Evolutionary conservation across 2,797 vertebrate genomes (phyloP).

Genomic region (Capromys pilorides): DNA sequence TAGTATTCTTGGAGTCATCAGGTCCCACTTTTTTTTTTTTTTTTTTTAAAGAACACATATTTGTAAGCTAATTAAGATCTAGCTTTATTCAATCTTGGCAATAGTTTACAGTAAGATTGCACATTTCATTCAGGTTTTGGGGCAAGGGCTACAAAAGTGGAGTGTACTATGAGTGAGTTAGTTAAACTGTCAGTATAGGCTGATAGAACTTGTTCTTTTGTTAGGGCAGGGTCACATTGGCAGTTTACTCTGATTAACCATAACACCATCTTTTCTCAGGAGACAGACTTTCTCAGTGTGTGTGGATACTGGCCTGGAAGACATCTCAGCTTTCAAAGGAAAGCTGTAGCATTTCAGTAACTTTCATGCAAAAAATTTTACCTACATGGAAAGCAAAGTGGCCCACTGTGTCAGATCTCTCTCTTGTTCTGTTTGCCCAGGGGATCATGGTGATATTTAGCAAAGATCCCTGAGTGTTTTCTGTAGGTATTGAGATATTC

Average conservation of each 20-base stretch:
- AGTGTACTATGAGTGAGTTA: neutral
- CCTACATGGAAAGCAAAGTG: neutral
- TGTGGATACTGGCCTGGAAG: neutral
- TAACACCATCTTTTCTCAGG: neutral
- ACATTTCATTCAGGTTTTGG: neutral
- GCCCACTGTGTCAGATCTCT: neutral
- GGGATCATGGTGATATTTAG: neutral
- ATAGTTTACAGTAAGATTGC: neutral
- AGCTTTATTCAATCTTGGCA: neutral
- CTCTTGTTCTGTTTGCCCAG: neutral
- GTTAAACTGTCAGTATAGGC: neutral
- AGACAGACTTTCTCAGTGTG: neutral
- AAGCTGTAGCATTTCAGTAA: neutral
- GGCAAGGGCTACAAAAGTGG: neutral
- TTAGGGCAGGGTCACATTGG: neutral
- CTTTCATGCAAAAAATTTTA: constrained; percentile 24
- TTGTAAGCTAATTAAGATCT: neutral
- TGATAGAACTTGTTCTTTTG: neutral
- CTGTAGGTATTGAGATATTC: neutral
- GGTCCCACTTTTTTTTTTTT: neutral
- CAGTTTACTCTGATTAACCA: neutral
- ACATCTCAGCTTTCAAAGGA: neutral
- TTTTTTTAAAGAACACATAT: neutral
- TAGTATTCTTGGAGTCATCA: neutral
- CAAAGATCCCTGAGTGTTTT: neutral